Base-by-base conservation (phyloP, 2,888 invertebrate genomes). In the Anthrax anthrax region DNA sequence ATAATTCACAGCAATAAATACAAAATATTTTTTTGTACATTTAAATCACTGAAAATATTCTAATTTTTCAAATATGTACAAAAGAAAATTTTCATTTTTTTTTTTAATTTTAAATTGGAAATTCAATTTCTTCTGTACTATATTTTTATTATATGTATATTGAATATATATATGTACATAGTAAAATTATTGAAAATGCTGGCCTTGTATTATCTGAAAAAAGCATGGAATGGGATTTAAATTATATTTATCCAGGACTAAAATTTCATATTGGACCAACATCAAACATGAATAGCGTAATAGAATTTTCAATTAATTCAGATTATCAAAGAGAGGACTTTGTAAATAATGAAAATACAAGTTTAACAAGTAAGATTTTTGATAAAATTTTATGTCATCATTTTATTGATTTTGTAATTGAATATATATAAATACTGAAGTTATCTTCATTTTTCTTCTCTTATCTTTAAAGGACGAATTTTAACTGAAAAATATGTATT, bases 251-350 rank as follows among this genome's bases (percentile, higher is more conserved):
- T 62, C 87, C 87, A 0, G 87, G 87, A 0, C 63, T 88, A 13
- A 73, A 76, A 47, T 78, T 88, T 73, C 75, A 77, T 51, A 76
- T 87, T 42, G 81, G 84, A 3, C 86, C 87, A 37, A 80, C 81
- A 37, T 67, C 78, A 2, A 72, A 70, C 52, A 75, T 80, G 1
- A 80, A 79, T 52, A 85, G 86, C 41, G 67, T 82, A 29, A 69
- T 87, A 34, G 84, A 87, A 57, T 87, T 88, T 57, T 75, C 78
- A 1, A 67, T 87, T 60, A 84, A 85, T 56, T 58, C 70, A 18
- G 75, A 75, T 51, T 57, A 61, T 42, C 70, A 75, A 77, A 36
- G 13, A 16, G 36, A 23, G 8, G 4, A 34, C 10, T 34, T 34
- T 12, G 9, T n/a, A 36, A 4, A 36, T 5, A 2, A 36, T 36